Conservation (phyloP, 2,113 vertebrate species). For the Antechinus stuartii region DNA sequence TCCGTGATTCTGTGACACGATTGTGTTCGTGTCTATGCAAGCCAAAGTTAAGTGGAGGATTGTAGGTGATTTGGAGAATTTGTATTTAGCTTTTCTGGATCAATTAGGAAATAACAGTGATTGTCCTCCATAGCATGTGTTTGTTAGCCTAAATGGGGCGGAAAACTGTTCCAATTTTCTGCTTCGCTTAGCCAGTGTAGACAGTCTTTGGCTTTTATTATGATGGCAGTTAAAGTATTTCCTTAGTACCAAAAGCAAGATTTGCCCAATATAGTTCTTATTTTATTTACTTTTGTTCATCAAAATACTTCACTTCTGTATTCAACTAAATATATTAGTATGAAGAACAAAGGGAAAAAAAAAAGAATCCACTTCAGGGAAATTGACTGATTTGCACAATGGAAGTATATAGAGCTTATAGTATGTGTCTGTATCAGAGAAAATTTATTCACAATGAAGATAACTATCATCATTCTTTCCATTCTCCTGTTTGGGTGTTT, state of each 20-base stretch:
- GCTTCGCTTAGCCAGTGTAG: not conserved
- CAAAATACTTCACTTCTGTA: not conserved
- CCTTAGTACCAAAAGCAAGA: not conserved
- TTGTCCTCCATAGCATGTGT: not conserved
- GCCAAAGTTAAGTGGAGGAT: not conserved
- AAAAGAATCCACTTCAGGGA: constrained; percentile 53
- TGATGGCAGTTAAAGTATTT: not conserved
- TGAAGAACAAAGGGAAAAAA: constrained; percentile 30
- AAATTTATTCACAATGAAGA: not conserved
- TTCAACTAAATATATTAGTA: constrained; percentile 59
- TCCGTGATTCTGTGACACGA: not conserved
- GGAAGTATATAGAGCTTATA: not conserved
- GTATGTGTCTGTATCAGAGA: not conserved
- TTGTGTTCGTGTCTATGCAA: not conserved
- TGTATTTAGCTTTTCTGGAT: not conserved
- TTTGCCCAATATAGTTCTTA: not conserved
- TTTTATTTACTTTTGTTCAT: not conserved
- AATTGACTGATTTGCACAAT: constrained; percentile 57
- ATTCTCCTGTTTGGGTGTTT: not conserved
- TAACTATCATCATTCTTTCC: not conserved
- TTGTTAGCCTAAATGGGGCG: not conserved
- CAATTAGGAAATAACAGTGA: not conserved
- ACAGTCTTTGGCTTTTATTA: not conserved
- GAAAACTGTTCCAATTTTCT: constrained; percentile 1
- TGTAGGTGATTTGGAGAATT: not conserved